A percentile compares a stretch with the other conserved stretches of the same genome.
Conservation (phyloP, 2,797 vertebrate species). For the Schizopygopsis pylzovi region DNA sequence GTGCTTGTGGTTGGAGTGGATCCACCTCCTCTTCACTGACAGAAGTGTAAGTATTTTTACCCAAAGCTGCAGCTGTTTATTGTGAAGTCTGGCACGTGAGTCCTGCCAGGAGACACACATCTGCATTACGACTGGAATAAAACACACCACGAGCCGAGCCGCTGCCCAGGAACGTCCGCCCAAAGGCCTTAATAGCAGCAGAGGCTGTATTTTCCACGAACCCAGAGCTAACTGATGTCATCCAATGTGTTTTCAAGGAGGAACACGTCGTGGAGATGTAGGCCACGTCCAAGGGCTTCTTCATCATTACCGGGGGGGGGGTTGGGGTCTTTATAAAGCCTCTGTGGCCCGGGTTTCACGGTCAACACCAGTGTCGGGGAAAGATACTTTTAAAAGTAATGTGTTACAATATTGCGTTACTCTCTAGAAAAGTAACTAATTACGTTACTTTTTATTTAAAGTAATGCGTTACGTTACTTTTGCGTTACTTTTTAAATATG, state of each 20-base stretch:
- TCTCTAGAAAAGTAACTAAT: too few species aligned
- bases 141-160: slow-evolving; percentile 57
- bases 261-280: slow-evolving; percentile 61
- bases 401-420: too few species aligned
- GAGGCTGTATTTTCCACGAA: slow-evolving; percentile 66
- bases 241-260: slow-evolving; percentile 63
- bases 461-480: too few species aligned
- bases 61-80: slow-evolving; percentile 62
- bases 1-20: slow-evolving; percentile 20
- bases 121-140: slow-evolving; percentile 59
- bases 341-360: background rate
- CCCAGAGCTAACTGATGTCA: slow-evolving; percentile 60
- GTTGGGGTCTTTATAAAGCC: slow-evolving; percentile 32
- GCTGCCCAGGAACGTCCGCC: slow-evolving; percentile 59
- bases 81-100: slow-evolving; percentile 60
- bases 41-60: slow-evolving; percentile 63
- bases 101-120: slow-evolving; percentile 60
- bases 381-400: too few species aligned
- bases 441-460: too few species aligned
- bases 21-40: slow-evolving; percentile 40
- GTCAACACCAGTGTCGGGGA: too few species aligned
- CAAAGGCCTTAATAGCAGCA: slow-evolving; percentile 55
- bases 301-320: slow-evolving; percentile 29
- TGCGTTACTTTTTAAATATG: too few species aligned
- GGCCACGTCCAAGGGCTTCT: slow-evolving; percentile 33